A percentile compares a stretch with the other conserved stretches of the same genome.
phyloP scores from a whole-genome alignment of 2,113 vertebrate species.

The Bufo bufo region DNA sequence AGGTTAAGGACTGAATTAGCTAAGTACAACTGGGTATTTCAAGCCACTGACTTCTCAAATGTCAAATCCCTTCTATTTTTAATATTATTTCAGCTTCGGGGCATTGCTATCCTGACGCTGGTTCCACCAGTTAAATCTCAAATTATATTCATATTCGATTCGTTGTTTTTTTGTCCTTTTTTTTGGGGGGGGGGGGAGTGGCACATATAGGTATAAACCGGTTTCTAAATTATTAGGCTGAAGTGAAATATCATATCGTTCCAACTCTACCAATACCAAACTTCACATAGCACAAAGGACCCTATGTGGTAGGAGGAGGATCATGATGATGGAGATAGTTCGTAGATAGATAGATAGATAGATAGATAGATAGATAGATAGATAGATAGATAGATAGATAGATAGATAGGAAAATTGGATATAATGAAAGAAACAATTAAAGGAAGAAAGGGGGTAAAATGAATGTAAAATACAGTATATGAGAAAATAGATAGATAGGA shows the following conservation, averaged over 20 bases:
- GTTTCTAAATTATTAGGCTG: not conserved
- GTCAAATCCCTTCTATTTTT: conserved; percentile 85
- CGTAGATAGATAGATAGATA: not conserved
- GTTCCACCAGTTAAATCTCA: conserved; percentile 85
- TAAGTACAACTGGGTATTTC: conserved; percentile 93
- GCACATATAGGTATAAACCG: conserved; percentile 6
- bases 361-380: not conserved
- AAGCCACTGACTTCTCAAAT: conserved; percentile 92
- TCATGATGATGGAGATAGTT: too few relatives aligned
- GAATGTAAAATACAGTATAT: too few relatives aligned
- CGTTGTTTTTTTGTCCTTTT: conserved; percentile 62
- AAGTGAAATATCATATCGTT: not conserved
- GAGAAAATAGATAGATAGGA: too few relatives aligned
- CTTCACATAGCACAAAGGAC: not conserved
- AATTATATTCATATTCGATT: conserved; percentile 86
- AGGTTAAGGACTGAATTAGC: conserved; percentile 94
- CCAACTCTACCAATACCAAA: not conserved
- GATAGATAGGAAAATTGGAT: not conserved
- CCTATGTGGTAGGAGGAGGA: too few relatives aligned
- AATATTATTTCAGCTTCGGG: conserved; percentile 88
- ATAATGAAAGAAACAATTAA: not conserved
- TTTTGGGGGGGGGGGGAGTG: conserved; percentile 38
- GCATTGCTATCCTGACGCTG: conserved; percentile 81
- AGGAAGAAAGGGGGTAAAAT: too few relatives aligned
- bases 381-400: not conserved